These are phyloP conservation scores for Phortica okadai DNA, from an alignment of 2,888 invertebrate genomes.

Conservation along the genomic window DNA sequence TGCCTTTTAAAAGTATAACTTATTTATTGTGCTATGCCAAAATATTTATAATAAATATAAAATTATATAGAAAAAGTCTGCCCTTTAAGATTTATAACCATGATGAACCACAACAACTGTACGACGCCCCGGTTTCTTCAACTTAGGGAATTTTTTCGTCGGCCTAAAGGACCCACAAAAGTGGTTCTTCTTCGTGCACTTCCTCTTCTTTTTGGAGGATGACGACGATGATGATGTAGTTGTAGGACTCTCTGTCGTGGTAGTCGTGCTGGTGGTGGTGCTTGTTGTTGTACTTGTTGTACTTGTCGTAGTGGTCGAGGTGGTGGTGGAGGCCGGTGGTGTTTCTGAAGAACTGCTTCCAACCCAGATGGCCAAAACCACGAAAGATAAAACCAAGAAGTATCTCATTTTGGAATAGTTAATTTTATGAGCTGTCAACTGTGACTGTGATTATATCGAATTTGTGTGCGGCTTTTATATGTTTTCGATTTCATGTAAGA, in stretches of 20 bases:
- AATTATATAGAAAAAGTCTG: too few species aligned
- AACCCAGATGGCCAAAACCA: background rate
- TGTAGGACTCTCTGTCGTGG: background rate
- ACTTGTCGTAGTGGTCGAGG: background rate
- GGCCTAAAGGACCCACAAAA: background rate
- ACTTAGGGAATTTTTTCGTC: background rate
- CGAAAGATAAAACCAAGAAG: slow-evolving; percentile 1
- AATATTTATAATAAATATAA: too few species aligned
- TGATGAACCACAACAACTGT: background rate
- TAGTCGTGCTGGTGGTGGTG: background rate
- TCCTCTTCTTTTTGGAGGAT: background rate
- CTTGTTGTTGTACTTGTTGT: background rate
- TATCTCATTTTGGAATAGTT: background rate
- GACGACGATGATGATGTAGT: background rate
- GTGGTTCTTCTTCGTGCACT: background rate
- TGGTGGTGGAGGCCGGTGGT: background rate
- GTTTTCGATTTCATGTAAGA: too few species aligned
- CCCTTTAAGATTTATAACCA: background rate
- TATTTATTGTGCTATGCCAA: too few species aligned
- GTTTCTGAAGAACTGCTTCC: background rate
- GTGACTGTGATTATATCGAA: slow-evolving; percentile 15
- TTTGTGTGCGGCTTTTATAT: too few species aligned
- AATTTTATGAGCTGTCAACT: background rate
- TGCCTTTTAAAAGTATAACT: too few species aligned
- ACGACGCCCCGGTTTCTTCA: background rate